Percentiles rank a stretch among this genome's conserved stretches.
Evolutionary conservation across 2,797 vertebrate species (phyloP).

Genomic region (Acipenser transmontanus): DNA sequence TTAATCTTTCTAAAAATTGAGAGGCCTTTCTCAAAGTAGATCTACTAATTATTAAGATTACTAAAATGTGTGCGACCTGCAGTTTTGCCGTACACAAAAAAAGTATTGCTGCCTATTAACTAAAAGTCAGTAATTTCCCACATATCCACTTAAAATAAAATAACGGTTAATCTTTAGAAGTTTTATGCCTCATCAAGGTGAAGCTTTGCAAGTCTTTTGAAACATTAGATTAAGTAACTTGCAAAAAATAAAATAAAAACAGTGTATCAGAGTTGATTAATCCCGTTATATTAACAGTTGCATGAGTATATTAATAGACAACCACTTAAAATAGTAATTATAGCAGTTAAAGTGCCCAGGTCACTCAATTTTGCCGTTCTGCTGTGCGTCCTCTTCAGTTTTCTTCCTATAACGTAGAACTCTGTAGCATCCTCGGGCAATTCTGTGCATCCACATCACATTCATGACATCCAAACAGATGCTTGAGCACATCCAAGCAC

Average conservation of each 20-base stretch:
- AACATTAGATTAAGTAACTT: no score
- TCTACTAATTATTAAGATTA: neutral
- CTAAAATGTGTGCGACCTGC: neutral
- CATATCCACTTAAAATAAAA: no score
- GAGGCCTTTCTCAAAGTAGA: neutral
- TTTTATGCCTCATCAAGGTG: neutral
- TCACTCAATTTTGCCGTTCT: constrained; percentile 86
- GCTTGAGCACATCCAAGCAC: constrained; percentile 81
- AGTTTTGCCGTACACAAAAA: neutral
- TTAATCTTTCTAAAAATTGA: neutral
- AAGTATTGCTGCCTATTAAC: neutral
- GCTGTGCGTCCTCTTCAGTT: constrained; percentile 55
- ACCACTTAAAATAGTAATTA: neutral
- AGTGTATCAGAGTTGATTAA: neutral
- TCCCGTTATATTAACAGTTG: neutral
- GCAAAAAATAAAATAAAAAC: neutral
- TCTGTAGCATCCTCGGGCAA: constrained; percentile 84
- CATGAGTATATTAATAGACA: neutral
- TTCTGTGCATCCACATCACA: constrained; percentile 97
- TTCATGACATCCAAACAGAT: constrained; percentile 92
- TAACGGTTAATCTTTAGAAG: neutral
- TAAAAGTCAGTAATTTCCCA: no score
- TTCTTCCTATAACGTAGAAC: constrained; percentile 69
- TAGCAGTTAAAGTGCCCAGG: constrained; percentile 22
- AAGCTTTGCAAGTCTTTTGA: neutral